A percentile compares a stretch with the other conserved stretches of the same genome.
Conservation (phyloP, 2,113 vertebrate genomes). For the Myotis brandtii region DNA sequence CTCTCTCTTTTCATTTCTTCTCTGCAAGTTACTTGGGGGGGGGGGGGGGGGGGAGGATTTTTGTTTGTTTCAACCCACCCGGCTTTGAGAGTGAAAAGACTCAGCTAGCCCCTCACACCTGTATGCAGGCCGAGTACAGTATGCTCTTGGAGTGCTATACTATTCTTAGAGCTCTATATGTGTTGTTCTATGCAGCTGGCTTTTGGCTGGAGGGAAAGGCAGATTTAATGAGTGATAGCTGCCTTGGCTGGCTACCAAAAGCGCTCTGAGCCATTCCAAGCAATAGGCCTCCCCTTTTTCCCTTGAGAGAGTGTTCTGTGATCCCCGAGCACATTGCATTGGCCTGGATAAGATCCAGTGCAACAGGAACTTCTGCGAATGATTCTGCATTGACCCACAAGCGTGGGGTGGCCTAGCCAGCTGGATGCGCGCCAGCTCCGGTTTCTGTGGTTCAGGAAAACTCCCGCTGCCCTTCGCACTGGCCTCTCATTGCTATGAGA, state of each 20-base stretch:
- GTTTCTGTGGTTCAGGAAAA: neutral
- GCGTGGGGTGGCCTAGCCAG: neutral
- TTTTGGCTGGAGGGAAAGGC: slow-evolving; percentile 66
- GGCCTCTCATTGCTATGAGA: slow-evolving; percentile 24
- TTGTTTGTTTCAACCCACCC: slow-evolving; percentile 42
- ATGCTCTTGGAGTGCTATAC: slow-evolving; percentile 53
- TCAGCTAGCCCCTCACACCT: neutral
- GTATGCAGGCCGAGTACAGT: slow-evolving; percentile 26
- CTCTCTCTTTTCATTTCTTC: slow-evolving; percentile 41
- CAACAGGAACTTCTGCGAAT: slow-evolving; percentile 52
- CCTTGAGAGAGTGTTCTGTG: slow-evolving; percentile 65
- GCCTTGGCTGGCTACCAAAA: slow-evolving; percentile 71
- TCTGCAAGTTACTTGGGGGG: neutral
- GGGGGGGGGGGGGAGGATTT: neutral
- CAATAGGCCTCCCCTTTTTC: slow-evolving; percentile 60
- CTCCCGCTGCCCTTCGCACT: neutral
- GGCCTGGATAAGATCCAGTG: slow-evolving; percentile 68
- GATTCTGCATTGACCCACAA: slow-evolving; percentile 51
- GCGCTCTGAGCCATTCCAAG: slow-evolving; percentile 58
- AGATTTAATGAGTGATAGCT: slow-evolving; percentile 65
- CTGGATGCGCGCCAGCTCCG: slow-evolving; percentile 50
- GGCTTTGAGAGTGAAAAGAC: slow-evolving; percentile 46
- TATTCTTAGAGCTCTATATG: slow-evolving; percentile 68
- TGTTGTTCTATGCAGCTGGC: slow-evolving; percentile 59
- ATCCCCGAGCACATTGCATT: slow-evolving; percentile 52